Conservation (phyloP, 2,113 vertebrate genomes). For the Martes martes region DNA sequence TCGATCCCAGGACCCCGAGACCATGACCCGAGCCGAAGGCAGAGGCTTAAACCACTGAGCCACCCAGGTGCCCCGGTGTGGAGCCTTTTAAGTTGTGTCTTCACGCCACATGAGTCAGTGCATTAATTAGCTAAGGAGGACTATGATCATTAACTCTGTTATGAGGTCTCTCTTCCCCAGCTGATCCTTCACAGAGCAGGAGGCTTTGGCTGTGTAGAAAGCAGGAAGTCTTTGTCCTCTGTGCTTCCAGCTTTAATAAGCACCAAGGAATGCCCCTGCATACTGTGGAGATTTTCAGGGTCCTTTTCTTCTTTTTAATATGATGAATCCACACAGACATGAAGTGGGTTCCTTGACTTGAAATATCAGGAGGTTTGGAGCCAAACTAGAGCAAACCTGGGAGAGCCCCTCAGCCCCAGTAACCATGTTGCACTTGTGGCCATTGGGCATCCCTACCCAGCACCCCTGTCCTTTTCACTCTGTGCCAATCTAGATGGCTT, state of each 20-base stretch:
- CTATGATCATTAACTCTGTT: slow-evolving; percentile 67
- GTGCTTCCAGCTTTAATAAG: slow-evolving; percentile 44
- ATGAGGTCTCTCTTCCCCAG: background rate
- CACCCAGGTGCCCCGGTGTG: no score
- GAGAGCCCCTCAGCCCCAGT: background rate
- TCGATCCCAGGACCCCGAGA: no score
- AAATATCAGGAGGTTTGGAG: background rate
- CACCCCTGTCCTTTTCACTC: background rate
- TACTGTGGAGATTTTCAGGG: background rate
- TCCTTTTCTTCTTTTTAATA: background rate
- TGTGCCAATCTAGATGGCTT: background rate
- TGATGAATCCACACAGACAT: background rate
- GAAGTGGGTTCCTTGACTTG: background rate
- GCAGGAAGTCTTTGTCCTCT: slow-evolving; percentile 33
- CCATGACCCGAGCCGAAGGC: no score
- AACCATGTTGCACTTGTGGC: accelerated
- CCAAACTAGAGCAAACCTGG: background rate
- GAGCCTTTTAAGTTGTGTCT: slow-evolving; percentile 69
- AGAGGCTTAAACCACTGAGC: no score
- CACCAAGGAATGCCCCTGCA: background rate
- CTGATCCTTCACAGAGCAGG: slow-evolving; percentile 53
- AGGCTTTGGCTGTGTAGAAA: background rate
- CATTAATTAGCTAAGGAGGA: slow-evolving; percentile 69
- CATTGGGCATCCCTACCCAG: background rate
- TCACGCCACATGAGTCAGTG: slow-evolving; percentile 53